Evolutionary conservation across 2,888 invertebrate species (phyloP).

Genomic region (Papilio elwesi): DNA sequence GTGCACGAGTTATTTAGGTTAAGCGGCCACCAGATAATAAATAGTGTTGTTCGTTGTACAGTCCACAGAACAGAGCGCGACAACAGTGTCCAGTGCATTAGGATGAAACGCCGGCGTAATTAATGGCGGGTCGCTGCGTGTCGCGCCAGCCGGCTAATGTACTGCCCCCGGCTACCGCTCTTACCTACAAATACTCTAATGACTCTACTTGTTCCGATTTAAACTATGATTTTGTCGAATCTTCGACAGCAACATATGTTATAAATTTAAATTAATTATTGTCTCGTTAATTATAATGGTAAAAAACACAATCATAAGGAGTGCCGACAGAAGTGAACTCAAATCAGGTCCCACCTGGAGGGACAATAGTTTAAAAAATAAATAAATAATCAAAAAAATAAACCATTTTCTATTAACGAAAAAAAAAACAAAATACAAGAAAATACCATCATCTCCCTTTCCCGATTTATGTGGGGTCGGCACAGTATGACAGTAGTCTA

Average conservation of each 20-base stretch:
- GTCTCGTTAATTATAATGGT: too few relatives aligned
- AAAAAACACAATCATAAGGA: too few relatives aligned
- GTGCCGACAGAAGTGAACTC: too few relatives aligned
- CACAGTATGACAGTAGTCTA: too few relatives aligned
- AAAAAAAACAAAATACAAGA: too few relatives aligned
- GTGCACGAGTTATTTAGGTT: conserved; percentile 22
- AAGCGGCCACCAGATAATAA: conserved; percentile 29
- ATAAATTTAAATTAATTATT: too few relatives aligned
- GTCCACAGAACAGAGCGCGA: conserved; percentile 50
- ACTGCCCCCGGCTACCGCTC: conserved; percentile 10
- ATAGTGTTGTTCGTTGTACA: conserved; percentile 26
- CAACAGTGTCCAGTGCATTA: conserved; percentile 69
- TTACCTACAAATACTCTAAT: conserved; percentile 31
- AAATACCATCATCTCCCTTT: too few relatives aligned
- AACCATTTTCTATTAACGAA: too few relatives aligned
- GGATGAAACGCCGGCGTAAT: conserved; percentile 77
- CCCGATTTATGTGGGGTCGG: too few relatives aligned
- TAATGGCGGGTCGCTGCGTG: conserved; percentile 57
- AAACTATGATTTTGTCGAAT: conserved; percentile 5
- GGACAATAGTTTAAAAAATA: too few relatives aligned
- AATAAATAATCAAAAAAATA: too few relatives aligned
- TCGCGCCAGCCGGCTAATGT: conserved; percentile 42
- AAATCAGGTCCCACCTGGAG: too few relatives aligned
- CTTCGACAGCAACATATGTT: background rate
- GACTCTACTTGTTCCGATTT: conserved; percentile 25